These are phyloP conservation scores for Tyrophagus putrescentiae DNA, from an alignment of 1,140 invertebrate species.

Conservation along the genomic window DNA sequence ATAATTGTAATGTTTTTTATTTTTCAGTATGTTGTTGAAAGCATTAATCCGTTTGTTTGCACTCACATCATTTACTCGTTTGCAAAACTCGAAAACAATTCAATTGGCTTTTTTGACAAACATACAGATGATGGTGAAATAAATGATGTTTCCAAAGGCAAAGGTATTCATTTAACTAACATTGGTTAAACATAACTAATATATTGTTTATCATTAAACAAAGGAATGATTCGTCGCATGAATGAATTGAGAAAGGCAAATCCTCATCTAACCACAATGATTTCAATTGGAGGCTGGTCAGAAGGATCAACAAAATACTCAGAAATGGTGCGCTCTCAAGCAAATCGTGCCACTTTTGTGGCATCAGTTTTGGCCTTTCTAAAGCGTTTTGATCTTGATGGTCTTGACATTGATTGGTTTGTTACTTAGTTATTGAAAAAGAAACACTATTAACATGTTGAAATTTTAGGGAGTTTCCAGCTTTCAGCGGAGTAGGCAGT, in stretches of 20 bases:
- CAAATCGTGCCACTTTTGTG: slow-evolving; percentile 53
- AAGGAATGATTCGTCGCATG: slow-evolving; percentile 39
- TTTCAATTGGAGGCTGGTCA: slow-evolving; percentile 68
- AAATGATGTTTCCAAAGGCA: neutral
- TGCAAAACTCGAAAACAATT: slow-evolving; percentile 46
- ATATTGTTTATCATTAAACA: neutral
- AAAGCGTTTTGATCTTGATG: slow-evolving; percentile 81
- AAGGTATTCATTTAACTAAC: neutral
- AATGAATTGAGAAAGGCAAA: slow-evolving; percentile 45
- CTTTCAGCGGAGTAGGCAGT: neutral
- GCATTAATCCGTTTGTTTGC: slow-evolving; percentile 60
- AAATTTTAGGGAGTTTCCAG: slow-evolving; percentile 4
- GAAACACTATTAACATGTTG: too few species aligned
- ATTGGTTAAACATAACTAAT: neutral
- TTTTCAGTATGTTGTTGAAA: too few species aligned
- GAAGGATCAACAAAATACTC: slow-evolving; percentile 61
- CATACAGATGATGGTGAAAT: slow-evolving; percentile 47
- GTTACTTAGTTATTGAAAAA: too few species aligned
- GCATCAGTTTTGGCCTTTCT: slow-evolving; percentile 73
- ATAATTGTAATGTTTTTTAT: too few species aligned
- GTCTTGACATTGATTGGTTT: slow-evolving; percentile 88
- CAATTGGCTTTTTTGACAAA: slow-evolving; percentile 43
- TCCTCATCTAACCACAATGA: slow-evolving; percentile 52
- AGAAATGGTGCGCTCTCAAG: slow-evolving; percentile 58
- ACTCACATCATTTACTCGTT: slow-evolving; percentile 78